Conservation (phyloP, 2,113 vertebrate species). For the Ophthalmolycus amberensis region DNA sequence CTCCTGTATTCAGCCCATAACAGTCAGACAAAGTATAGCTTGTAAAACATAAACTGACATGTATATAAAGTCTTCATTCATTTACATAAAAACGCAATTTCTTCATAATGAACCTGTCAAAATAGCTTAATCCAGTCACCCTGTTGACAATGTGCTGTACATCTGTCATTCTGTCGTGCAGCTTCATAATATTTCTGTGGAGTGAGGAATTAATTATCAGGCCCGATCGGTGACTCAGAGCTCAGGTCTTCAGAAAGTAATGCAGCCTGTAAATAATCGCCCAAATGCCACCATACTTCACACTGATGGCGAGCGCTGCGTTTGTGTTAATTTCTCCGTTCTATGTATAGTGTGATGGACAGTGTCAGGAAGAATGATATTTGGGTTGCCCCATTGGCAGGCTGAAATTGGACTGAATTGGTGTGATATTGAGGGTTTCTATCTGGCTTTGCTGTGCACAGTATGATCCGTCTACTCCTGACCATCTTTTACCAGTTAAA, state of each 20-base stretch:
- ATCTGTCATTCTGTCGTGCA: slow-evolving; percentile 67
- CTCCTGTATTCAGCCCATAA: not conserved
- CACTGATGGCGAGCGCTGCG: slow-evolving; percentile 59
- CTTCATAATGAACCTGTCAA: slow-evolving; percentile 31
- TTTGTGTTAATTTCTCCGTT: slow-evolving; percentile 76
- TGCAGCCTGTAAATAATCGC: slow-evolving; percentile 73
- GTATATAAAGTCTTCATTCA: slow-evolving; percentile 25
- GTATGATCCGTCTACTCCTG: slow-evolving; percentile 37
- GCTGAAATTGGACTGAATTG: slow-evolving; percentile 46
- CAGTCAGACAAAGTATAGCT: slow-evolving; percentile 12
- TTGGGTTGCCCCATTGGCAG: slow-evolving; percentile 67
- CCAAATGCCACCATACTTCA: slow-evolving; percentile 75
- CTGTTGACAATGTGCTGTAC: slow-evolving; percentile 67
- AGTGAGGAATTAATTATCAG: slow-evolving; percentile 76
- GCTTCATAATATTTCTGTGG: slow-evolving; percentile 74
- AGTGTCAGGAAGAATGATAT: slow-evolving; percentile 69
- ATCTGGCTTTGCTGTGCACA: slow-evolving; percentile 23
- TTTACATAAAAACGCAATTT: slow-evolving; percentile 12
- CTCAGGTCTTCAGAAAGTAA: slow-evolving; percentile 76
- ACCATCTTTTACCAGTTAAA: slow-evolving; percentile 48
- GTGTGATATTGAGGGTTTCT: slow-evolving; percentile 48
- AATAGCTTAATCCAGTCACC: slow-evolving; percentile 54
- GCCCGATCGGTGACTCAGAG: slow-evolving; percentile 74
- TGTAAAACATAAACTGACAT: not conserved
- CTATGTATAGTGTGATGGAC: slow-evolving; percentile 76